Base-by-base conservation (phyloP, 2,888 invertebrate species). In the Chirona hameri region DNA sequence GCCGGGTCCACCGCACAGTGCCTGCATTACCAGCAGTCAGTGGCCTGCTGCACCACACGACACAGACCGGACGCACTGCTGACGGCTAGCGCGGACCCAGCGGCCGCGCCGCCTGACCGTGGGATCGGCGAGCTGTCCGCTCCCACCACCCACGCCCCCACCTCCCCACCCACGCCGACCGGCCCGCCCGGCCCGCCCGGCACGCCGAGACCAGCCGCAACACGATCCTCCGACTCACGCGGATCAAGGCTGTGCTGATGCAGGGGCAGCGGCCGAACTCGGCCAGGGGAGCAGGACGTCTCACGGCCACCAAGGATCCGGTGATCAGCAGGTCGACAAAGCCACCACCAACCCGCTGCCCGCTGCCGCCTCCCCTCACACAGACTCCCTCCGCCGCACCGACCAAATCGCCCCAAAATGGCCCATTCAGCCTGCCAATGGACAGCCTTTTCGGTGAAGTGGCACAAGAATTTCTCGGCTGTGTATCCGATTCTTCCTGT, bases 391-490 rank as follows among this genome's bases (percentile, higher is more conserved):
- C 65, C 65, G 31, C 31, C 1, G 72, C 29, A 14, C 69, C 72
- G 31, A 18, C 72, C 29, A 15, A 72, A 29, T 31, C 31, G 31
- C 31, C 72, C 31, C 72, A 31, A 72, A 72, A 72, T 72, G 72
- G 39, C 46, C 76, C 76, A 76, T 76, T 76, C 39, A 76, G 31
- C 31, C 72, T 15, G 29, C 72, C 72, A 31, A 72, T 18, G 31
- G 72, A 18, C 29, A 18, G 31, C 31, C 72, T 18, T 72, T 72
- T 27, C 29, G 31, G 3, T 76, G 76, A 76, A 76, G 76, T 76
- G 76, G 46, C 46, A 24, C 76, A 76, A 76, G 46, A 76, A 76
- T 76, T 76, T 76, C 76, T 39, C 76, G 76, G 76, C 76, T 39
- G 76, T 76, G 76, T 76, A 46, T 76, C 76, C 46, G 76, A 46